Evolutionary conservation across 2,113 vertebrate genomes (phyloP).

Genomic region (Bubo bubo): DNA sequence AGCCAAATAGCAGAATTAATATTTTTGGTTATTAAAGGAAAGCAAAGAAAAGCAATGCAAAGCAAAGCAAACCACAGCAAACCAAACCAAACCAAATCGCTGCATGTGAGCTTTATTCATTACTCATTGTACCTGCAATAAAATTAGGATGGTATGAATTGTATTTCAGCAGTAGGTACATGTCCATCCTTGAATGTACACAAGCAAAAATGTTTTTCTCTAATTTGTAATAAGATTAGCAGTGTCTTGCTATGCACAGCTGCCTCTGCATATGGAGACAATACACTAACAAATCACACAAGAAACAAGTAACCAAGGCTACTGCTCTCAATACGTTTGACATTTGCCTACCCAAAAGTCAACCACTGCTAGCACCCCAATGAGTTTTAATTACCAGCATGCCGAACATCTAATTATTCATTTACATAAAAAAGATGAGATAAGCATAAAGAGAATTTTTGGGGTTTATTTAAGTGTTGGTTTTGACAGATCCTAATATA

Average conservation of each 20-base stretch:
- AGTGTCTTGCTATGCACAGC: background rate
- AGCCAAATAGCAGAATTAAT: background rate
- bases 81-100: background rate
- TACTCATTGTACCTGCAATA: background rate
- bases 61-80: fast-evolving
- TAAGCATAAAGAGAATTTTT: background rate
- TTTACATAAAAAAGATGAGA: background rate
- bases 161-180: background rate
- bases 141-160: background rate
- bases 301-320: background rate
- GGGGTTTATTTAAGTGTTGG: background rate
- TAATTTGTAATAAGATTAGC: background rate
- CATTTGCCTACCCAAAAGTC: background rate
- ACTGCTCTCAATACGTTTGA: slow-evolving; percentile 4
- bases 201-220: background rate
- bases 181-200: background rate
- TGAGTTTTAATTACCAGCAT: background rate
- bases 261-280: background rate
- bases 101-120: background rate
- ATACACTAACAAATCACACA: background rate
- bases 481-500: background rate
- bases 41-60: background rate
- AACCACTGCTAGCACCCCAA: background rate
- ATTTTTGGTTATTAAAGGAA: background rate
- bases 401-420: background rate